These are phyloP conservation scores for Beris chalybata DNA, from an alignment of 2,888 invertebrate genomes.

Conservation along the genomic window DNA sequence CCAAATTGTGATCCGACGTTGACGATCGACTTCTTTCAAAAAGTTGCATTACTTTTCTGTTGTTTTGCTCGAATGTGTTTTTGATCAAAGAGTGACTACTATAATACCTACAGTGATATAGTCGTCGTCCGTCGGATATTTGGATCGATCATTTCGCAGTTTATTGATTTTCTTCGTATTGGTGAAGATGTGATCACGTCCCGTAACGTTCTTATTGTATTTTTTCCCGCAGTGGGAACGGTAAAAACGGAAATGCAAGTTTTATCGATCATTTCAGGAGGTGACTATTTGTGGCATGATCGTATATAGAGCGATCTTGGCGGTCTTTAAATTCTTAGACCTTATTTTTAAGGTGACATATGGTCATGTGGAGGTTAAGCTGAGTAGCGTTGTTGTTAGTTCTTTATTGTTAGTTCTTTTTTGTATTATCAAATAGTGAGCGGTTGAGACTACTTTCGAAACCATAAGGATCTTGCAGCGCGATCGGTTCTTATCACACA, in stretches of 20 bases:
- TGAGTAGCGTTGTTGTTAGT: too few relatives aligned
- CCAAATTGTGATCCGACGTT: not conserved
- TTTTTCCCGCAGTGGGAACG: not conserved
- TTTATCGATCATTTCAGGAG: constrained; percentile 1
- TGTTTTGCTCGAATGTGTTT: not conserved
- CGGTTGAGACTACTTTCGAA: too few relatives aligned
- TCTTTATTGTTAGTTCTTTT: too few relatives aligned
- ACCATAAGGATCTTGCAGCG: too few relatives aligned
- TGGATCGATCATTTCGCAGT: not conserved
- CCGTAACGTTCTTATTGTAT: not conserved
- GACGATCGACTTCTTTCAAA: constrained; percentile 2
- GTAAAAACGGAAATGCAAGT: constrained; percentile 2
- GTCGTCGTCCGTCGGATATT: not conserved
- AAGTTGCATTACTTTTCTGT: not conserved
- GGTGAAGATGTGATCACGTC: too few relatives aligned
- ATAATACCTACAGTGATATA: not conserved
- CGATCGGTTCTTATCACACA: too few relatives aligned
- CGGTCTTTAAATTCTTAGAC: too few relatives aligned
- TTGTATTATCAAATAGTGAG: too few relatives aligned
- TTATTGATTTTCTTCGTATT: too few relatives aligned
- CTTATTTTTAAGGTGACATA: constrained; percentile 2
- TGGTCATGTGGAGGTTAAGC: constrained; percentile 7
- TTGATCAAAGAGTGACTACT: not conserved
- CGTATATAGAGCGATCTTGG: too few relatives aligned
- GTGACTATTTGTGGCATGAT: not conserved